phyloP scores from a whole-genome alignment of 1,140 invertebrate species.

The Battus philenor region DNA sequence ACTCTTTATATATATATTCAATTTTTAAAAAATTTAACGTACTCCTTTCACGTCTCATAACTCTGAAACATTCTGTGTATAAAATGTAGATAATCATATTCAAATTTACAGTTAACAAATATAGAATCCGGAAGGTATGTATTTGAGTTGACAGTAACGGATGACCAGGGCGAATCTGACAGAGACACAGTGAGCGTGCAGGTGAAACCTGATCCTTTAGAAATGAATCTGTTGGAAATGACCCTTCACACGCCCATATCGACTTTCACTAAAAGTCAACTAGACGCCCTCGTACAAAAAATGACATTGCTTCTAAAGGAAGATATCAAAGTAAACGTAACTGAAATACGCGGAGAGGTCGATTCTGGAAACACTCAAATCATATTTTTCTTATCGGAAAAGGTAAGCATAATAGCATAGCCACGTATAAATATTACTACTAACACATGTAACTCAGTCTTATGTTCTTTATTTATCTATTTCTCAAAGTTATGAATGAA shows the following conservation, averaged over 20 bases:
- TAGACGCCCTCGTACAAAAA: conserved; percentile 85
- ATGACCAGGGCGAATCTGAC: conserved; percentile 89
- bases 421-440: no score
- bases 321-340: conserved; percentile 79
- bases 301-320: conserved; percentile 85
- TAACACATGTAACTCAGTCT: no score
- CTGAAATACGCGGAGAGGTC: conserved; percentile 79
- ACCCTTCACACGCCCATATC: conserved; percentile 84
- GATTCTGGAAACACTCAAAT: conserved; percentile 71
- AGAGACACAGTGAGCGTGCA: conserved; percentile 90
- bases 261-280: conserved; percentile 84
- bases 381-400: conserved; percentile 68
- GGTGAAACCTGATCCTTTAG: conserved; percentile 87
- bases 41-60: no score
- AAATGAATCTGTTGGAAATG: conserved; percentile 87
- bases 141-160: conserved; percentile 91
- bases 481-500: no score
- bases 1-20: no score
- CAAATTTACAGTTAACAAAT: conserved; percentile 81
- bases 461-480: no score
- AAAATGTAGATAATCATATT: no score
- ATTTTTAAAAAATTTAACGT: no score
- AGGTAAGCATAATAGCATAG: conserved; percentile 41
- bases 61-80: no score
- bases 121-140: conserved; percentile 91